These are phyloP conservation scores for Peromyscus attwateri DNA, from an alignment of 2,797 vertebrate genomes.

Conservation along the genomic window DNA sequence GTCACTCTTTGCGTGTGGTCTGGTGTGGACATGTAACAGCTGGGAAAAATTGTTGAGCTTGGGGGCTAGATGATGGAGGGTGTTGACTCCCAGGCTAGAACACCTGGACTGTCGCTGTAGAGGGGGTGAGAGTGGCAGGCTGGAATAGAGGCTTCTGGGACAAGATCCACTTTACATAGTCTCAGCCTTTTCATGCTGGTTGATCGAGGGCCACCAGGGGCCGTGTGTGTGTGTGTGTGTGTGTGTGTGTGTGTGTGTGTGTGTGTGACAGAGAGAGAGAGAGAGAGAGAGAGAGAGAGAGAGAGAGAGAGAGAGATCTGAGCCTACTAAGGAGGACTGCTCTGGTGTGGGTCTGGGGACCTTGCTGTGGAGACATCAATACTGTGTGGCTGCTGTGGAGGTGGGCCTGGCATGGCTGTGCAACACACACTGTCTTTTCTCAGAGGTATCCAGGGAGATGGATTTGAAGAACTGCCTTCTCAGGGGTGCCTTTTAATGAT, in stretches of 20 bases:
- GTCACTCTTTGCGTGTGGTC: not conserved
- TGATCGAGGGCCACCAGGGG: not conserved
- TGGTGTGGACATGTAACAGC: not conserved
- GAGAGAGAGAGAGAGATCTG: not conserved
- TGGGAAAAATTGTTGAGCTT: not conserved
- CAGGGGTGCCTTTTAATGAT: not conserved
- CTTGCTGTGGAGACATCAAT: accelerated
- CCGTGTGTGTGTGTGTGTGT: not conserved
- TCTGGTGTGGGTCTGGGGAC: not conserved
- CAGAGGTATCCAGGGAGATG: not conserved
- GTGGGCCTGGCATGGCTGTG: accelerated
- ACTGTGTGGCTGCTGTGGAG: not conserved
- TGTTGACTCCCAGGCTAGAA: not conserved
- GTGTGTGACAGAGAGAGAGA: not conserved
- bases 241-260: too few relatives aligned
- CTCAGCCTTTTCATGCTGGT: not conserved
- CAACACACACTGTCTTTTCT: accelerated
- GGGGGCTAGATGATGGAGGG: not conserved
- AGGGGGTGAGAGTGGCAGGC: not conserved
- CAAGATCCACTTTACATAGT: not conserved
- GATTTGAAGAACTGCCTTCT: not conserved
- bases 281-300: not conserved
- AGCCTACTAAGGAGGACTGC: not conserved
- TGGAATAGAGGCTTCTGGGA: not conserved
- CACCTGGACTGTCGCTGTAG: not conserved